Evolutionary conservation across 2,888 invertebrate species (phyloP).

Genomic region (Halictus quadricinctus): DNA sequence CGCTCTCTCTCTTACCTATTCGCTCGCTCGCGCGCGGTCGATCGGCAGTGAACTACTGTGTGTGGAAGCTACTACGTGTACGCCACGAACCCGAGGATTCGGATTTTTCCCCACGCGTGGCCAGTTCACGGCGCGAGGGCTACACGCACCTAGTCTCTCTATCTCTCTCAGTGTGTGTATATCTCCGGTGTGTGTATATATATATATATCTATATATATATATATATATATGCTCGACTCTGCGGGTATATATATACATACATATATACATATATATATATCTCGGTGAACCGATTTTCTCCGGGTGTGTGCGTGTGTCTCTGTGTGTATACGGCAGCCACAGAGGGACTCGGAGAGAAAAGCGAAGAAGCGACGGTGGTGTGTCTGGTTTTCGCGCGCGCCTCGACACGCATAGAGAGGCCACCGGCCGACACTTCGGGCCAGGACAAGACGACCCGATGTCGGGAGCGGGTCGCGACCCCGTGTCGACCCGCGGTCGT

Average conservation of each 20-base stretch:
- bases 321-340: constrained; percentile 41
- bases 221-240: neutral
- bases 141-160: constrained; percentile 37
- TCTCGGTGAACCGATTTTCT: constrained; percentile 50
- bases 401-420: constrained; percentile 45
- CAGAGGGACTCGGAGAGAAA: constrained; percentile 37
- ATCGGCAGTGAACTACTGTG: constrained; percentile 58
- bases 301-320: constrained; percentile 51
- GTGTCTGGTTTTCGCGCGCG: constrained; percentile 62
- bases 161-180: neutral
- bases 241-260: neutral
- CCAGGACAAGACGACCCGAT: constrained; percentile 71
- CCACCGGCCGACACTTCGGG: constrained; percentile 68
- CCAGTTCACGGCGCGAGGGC: constrained; percentile 45
- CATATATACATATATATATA: constrained; percentile 36
- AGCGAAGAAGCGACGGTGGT: constrained; percentile 57
- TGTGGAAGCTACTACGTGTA: constrained; percentile 45
- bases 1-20: constrained; percentile 27
- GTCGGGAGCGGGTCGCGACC: constrained; percentile 73
- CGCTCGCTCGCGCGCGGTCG: constrained; percentile 48
- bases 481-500: constrained; percentile 71
- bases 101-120: constrained; percentile 61
- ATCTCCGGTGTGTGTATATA: neutral
- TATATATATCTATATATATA: neutral
- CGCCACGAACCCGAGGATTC: constrained; percentile 24